Conservation (phyloP, 1,140 invertebrate species). For the Drosophila tropicalis region DNA sequence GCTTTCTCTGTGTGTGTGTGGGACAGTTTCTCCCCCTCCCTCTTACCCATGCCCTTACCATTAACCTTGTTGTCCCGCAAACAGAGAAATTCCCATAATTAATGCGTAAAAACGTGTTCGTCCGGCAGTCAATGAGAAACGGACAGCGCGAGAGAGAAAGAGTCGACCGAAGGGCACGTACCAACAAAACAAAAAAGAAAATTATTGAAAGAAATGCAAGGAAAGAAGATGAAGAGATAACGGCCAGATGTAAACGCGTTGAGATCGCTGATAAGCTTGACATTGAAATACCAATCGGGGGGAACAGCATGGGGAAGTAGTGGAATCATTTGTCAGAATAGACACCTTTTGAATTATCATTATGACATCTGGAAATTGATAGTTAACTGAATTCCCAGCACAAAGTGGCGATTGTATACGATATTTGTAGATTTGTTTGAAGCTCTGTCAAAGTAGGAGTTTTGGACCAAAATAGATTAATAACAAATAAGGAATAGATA, state of each 20-base stretch:
- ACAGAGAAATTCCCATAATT: constrained; percentile 69
- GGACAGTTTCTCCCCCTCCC: constrained; percentile 21
- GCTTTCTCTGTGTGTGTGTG: constrained; percentile 29
- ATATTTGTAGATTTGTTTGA: too few species aligned
- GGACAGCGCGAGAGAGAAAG: not conserved
- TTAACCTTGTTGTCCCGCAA: not conserved
- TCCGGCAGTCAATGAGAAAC: not conserved
- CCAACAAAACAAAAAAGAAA: constrained; percentile 10
- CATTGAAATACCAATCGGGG: constrained; percentile 35
- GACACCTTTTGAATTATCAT: constrained; percentile 25
- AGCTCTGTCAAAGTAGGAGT: too few species aligned
- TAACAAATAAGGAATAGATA: too few species aligned
- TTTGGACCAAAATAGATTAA: too few species aligned
- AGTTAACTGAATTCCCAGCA: not conserved
- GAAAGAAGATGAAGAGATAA: not conserved
- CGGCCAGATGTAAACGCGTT: constrained; percentile 1
- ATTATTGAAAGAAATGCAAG: constrained; percentile 2
- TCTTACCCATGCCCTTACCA: not conserved
- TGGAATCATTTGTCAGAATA: constrained; percentile 21
- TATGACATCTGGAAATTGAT: constrained; percentile 18
- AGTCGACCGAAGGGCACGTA: constrained; percentile 36
- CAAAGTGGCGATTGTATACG: not conserved
- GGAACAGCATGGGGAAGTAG: not conserved
- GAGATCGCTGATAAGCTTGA: constrained; percentile 25
- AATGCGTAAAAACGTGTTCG: constrained; percentile 62